These are phyloP conservation scores for Martes martes DNA, from an alignment of 2,113 vertebrate species.

Conservation along the genomic window DNA sequence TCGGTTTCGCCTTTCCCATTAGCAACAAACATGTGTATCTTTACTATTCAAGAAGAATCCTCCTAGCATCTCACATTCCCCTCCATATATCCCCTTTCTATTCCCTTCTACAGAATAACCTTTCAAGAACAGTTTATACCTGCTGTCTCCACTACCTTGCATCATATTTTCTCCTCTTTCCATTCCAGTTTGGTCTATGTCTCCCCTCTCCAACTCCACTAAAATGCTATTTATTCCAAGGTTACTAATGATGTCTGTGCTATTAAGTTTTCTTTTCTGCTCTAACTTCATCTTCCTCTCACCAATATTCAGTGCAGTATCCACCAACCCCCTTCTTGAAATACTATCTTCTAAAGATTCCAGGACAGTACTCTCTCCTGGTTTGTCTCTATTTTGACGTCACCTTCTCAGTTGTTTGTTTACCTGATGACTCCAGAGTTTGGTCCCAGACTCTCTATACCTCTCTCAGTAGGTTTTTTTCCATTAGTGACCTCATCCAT, in stretches of 20 bases:
- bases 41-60: background rate
- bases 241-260: background rate
- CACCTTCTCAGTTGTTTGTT: background rate
- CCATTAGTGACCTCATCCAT: background rate
- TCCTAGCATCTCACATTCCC: background rate
- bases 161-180: background rate
- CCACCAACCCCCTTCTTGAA: background rate
- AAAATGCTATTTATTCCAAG: background rate
- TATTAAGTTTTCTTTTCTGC: background rate
- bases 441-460: background rate
- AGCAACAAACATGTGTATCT: background rate
- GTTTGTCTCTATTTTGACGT: background rate
- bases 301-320: background rate
- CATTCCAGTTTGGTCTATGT: background rate
- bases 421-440: background rate
- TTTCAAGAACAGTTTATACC: background rate
- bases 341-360: background rate
- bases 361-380: background rate
- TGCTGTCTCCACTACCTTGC: background rate
- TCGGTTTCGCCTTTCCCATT: background rate
- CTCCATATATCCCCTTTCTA: background rate
- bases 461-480: background rate
- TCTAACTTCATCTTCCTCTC: background rate
- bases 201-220: background rate
- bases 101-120: background rate